phyloP scores from a whole-genome alignment of 2,113 vertebrate genomes.

The Hydrochoerus hydrochaeris region DNA sequence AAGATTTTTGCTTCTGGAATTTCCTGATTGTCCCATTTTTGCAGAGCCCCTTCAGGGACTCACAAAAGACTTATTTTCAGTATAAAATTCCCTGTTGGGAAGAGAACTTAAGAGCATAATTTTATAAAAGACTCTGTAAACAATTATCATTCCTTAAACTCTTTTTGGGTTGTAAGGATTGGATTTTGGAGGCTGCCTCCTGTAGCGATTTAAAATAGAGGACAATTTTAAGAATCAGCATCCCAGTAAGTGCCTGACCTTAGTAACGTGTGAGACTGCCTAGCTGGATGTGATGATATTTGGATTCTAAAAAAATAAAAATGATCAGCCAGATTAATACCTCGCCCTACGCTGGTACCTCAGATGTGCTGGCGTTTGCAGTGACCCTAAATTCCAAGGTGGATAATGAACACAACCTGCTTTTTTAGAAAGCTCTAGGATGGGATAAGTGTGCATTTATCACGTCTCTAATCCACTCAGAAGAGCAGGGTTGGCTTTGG shows the following conservation, averaged over 20 bases:
- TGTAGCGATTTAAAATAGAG: conserved; percentile 23
- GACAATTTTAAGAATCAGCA: conserved; percentile 31
- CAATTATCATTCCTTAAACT: conserved; percentile 5
- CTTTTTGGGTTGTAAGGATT: conserved; percentile 22
- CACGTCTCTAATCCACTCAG: conserved; percentile 21
- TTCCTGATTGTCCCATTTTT: conserved; percentile 42
- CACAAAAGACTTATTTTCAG: conserved; percentile 56
- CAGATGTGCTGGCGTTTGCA: conserved; percentile 44
- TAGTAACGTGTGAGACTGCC: neutral
- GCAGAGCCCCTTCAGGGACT: conserved; percentile 44
- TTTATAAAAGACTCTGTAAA: conserved; percentile 23
- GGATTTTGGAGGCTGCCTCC: conserved; percentile 48
- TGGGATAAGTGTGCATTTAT: neutral
- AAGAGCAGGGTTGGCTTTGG: conserved; percentile 34
- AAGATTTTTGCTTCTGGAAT: conserved; percentile 58
- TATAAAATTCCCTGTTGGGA: neutral
- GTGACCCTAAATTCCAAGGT: conserved; percentile 51
- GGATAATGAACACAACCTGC: conserved; percentile 15
- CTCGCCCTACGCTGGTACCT: neutral
- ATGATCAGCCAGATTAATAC: conserved; percentile 2
- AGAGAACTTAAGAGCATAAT: neutral
- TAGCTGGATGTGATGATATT: conserved; percentile 22
- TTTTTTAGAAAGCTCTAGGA: neutral
- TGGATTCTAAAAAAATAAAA: conserved; percentile 69
- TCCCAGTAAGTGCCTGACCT: neutral